Conservation (phyloP, 1,140 invertebrate genomes). For the Pinna nobilis region DNA sequence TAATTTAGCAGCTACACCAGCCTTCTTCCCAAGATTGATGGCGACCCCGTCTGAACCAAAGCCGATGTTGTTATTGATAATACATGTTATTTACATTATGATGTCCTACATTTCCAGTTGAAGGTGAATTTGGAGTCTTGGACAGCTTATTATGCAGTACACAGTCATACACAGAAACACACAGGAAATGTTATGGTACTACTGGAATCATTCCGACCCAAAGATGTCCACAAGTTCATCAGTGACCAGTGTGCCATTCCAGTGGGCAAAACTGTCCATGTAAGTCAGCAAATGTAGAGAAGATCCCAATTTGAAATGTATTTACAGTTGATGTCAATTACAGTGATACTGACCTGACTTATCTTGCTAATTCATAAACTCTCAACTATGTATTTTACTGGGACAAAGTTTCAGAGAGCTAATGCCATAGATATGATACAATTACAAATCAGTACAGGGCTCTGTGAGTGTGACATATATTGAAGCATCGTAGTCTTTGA, state of each 20-base stretch:
- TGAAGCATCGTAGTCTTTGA: background rate
- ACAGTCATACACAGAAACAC: constrained; percentile 14
- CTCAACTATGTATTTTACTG: too few relatives aligned
- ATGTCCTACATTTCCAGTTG: too few relatives aligned
- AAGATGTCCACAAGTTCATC: constrained; percentile 28
- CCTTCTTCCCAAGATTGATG: too few relatives aligned
- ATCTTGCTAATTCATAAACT: too few relatives aligned
- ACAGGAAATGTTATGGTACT: constrained; percentile 38
- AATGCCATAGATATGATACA: background rate
- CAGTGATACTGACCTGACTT: too few relatives aligned
- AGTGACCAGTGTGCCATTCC: constrained; percentile 27
- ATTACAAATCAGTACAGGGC: background rate
- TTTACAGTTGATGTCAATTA: background rate
- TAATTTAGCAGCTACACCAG: too few relatives aligned
- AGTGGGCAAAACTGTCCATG: constrained; percentile 42
- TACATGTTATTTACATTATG: too few relatives aligned
- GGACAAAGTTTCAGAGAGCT: too few relatives aligned
- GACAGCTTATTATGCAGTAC: constrained; percentile 36
- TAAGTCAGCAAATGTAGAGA: constrained; percentile 16
- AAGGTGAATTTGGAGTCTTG: constrained; percentile 35
- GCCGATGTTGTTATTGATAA: too few relatives aligned
- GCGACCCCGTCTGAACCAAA: too few relatives aligned
- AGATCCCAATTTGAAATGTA: background rate
- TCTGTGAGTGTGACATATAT: too few relatives aligned
- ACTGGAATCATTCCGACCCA: constrained; percentile 41